Evolutionary conservation across 1,140 invertebrate species (phyloP), one percentile per base, ranked within the genome.

Genomic region (Hypothenemus hampei): DNA sequence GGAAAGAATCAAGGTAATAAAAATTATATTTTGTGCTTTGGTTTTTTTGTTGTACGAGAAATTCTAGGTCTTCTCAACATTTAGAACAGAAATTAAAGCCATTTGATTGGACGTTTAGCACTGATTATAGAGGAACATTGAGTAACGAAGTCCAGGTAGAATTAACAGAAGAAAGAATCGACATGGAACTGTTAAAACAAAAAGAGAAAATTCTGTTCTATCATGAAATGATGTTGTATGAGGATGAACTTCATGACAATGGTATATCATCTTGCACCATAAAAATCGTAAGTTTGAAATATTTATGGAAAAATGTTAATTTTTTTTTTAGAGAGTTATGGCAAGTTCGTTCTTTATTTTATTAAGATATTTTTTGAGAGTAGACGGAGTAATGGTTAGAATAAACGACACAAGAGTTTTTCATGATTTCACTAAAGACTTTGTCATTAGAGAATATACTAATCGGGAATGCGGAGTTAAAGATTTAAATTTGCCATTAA

Each of bases 101-200:
- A 11, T 98, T 95, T 75, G 96, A 99, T 74, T 99, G 97, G 97
- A 99, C 96, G 5, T 99, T 91, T 66, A 89, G 89, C n/a, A 95
- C 91, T 22, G 80, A 87, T 68, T 98, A 98, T 68, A 85, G 83
- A 71, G 96, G 96, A 29, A 91, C 89, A 16, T 65, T 91, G 19
- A 75, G 78, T 62, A 81, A 83, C 4, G 75, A 80, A 48, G 77
- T 85, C 62, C 63, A 72, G 35, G 46, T 80, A 21, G 73, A 79
- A 57, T 61, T 76, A 54, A 91, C 91, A 5, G 76, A 81, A 16
- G 86, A 93, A 69, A 76, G 79, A 59, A 92, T 99, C 35, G 82
- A 99, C 74, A 77, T 95, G 58, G 89, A 97, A 60, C 86, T 92
- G 68, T 74, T 99, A 16, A 96, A 91, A 74, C 76, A 82, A 57